Percentiles rank a stretch among this genome's conserved stretches.
These are phyloP conservation scores for Carettochelys insculpta DNA, from an alignment of 2,113 vertebrate species.

Conservation along the genomic window DNA sequence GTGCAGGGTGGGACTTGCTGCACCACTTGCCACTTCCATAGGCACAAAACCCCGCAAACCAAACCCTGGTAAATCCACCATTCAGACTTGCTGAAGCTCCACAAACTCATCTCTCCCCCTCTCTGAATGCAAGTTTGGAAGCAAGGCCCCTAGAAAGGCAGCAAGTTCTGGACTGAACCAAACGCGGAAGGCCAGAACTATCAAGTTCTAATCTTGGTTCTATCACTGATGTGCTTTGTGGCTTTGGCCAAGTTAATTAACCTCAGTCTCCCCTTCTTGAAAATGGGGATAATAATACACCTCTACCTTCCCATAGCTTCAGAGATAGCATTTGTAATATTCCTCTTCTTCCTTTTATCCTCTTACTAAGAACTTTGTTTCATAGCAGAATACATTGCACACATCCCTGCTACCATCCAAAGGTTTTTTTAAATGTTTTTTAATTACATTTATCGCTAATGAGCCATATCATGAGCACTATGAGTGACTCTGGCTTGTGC, in stretches of 20 bases:
- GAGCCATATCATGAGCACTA: conserved; percentile 11
- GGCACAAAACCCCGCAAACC: background rate
- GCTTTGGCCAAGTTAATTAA: background rate
- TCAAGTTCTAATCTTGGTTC: background rate
- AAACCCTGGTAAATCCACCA: background rate
- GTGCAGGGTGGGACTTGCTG: background rate
- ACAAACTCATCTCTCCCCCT: background rate
- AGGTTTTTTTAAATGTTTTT: background rate
- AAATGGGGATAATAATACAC: background rate
- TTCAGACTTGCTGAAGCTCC: background rate
- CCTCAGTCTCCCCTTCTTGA: background rate
- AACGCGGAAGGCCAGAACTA: background rate
- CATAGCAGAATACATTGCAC: background rate
- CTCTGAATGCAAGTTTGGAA: background rate
- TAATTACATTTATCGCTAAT: background rate
- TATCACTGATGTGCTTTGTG: background rate
- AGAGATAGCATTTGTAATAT: background rate
- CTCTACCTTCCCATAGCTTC: background rate
- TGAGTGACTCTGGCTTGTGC: background rate
- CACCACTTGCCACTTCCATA: background rate
- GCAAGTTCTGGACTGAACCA: background rate
- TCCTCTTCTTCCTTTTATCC: background rate
- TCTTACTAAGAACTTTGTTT: background rate
- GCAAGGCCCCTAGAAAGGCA: background rate
- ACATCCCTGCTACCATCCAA: background rate